Evolutionary conservation across 2,113 vertebrate genomes (phyloP).

Genomic region (Labeo catla): DNA sequence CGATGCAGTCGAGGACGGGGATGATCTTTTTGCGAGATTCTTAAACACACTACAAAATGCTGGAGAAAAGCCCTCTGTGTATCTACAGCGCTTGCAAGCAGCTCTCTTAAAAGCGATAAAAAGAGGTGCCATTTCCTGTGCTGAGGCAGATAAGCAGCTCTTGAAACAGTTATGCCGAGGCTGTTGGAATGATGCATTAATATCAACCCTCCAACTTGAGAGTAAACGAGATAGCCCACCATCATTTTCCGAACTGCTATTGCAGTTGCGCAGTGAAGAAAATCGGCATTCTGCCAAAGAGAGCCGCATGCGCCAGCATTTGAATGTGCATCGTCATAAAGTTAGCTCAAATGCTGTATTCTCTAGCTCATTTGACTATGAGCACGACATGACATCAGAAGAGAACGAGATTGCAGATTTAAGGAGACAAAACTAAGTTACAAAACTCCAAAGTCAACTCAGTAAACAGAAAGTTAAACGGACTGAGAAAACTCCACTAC

Average conservation of each 20-base stretch:
- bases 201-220: neutral
- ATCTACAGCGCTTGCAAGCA: neutral
- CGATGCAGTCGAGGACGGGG: neutral
- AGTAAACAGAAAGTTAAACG: neutral
- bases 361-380: neutral
- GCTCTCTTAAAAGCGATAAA: neutral
- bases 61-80: neutral
- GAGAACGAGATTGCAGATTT: neutral
- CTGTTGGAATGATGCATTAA: neutral
- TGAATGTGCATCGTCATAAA: neutral
- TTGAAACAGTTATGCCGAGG: neutral
- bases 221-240: neutral
- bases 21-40: no score
- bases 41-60: neutral
- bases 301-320: neutral
- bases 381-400: neutral
- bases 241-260: neutral
- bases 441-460: neutral
- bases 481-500: neutral
- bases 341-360: neutral
- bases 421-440: neutral
- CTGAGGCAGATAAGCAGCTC: neutral
- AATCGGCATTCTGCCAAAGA: neutral
- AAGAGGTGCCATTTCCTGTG: neutral
- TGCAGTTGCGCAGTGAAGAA: neutral